A percentile compares a stretch with the other conserved stretches of the same genome.
Evolutionary conservation across 2,888 invertebrate genomes (phyloP).

Genomic region (Serripes groenlandicus): DNA sequence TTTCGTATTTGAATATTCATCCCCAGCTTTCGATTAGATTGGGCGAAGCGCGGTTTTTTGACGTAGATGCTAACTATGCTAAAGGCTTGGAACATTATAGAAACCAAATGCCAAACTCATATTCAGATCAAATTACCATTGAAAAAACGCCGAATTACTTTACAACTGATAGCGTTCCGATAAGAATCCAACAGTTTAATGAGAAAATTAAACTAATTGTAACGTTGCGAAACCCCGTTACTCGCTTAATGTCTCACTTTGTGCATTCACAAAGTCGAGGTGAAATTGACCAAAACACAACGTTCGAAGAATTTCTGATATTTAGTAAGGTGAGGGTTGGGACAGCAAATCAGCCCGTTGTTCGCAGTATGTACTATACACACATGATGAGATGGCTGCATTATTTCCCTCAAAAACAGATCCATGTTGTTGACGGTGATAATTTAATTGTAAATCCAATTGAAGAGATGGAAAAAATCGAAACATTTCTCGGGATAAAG

Average conservation of each 20-base stretch:
- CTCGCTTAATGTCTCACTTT: not conserved
- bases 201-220: constrained; percentile 1
- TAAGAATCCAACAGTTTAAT: not conserved
- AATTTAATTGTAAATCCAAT: constrained; percentile 2
- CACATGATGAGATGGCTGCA: not conserved
- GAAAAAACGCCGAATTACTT: constrained; percentile 14
- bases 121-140: constrained; percentile 2
- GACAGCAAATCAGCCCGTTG: not conserved
- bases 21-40: not conserved
- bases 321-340: too few species aligned
- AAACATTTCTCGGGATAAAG: not conserved
- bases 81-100: constrained; percentile 11
- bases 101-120: constrained; percentile 3
- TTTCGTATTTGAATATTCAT: constrained; percentile 3
- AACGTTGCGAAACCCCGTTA: not conserved
- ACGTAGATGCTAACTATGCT: not conserved
- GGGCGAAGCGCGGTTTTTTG: not conserved
- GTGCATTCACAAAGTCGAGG: constrained; percentile 1
- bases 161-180: not conserved
- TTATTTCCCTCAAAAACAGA: not conserved
- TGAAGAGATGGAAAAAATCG: constrained; percentile 13
- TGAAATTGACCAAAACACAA: too few species aligned
- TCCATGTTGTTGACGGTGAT: constrained; percentile 5
- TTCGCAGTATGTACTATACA: not conserved
- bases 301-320: too few species aligned